Percentiles rank a stretch among this genome's conserved stretches.
Conservation (phyloP, 1,140 invertebrate genomes). For the Marisa cornuarietis region DNA sequence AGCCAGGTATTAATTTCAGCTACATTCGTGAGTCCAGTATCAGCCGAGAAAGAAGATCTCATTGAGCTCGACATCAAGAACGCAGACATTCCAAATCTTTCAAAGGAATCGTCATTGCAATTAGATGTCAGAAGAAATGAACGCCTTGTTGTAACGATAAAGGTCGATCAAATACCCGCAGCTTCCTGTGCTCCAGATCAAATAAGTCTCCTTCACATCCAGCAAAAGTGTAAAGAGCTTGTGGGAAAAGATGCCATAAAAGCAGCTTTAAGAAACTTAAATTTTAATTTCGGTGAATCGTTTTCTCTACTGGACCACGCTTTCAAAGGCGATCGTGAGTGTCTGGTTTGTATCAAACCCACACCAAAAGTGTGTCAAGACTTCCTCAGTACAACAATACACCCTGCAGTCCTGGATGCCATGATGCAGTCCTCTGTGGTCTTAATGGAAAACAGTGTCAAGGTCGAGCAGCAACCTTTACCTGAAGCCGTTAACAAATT, state of each 20-base stretch:
- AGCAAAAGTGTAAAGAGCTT: slow-evolving; percentile 29
- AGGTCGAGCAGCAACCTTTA: neutral
- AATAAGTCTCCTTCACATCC: slow-evolving; percentile 7
- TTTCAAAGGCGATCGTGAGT: slow-evolving; percentile 30
- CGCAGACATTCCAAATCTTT: neutral
- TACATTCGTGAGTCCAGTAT: slow-evolving; percentile 18
- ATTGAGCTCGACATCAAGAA: neutral
- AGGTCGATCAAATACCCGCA: too few relatives aligned
- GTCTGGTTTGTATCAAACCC: slow-evolving; percentile 32
- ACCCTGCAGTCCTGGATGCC: slow-evolving; percentile 41
- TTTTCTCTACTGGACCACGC: slow-evolving; percentile 31
- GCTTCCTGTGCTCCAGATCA: too few relatives aligned
- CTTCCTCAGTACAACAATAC: slow-evolving; percentile 34
- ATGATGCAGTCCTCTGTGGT: slow-evolving; percentile 35
- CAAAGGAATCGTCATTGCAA: neutral
- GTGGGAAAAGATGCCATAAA: slow-evolving; percentile 33
- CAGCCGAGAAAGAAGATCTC: neutral
- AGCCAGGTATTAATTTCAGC: slow-evolving; percentile 13
- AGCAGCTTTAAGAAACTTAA: slow-evolving; percentile 28
- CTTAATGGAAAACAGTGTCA: neutral
- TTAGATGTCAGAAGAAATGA: too few relatives aligned
- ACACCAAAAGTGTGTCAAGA: slow-evolving; percentile 29
- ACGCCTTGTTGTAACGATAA: too few relatives aligned
- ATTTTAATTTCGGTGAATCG: slow-evolving; percentile 37
- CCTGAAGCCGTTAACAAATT: slow-evolving; percentile 13